phyloP scores from a whole-genome alignment of 1,140 invertebrate species.

The Coboldia fuscipes region DNA sequence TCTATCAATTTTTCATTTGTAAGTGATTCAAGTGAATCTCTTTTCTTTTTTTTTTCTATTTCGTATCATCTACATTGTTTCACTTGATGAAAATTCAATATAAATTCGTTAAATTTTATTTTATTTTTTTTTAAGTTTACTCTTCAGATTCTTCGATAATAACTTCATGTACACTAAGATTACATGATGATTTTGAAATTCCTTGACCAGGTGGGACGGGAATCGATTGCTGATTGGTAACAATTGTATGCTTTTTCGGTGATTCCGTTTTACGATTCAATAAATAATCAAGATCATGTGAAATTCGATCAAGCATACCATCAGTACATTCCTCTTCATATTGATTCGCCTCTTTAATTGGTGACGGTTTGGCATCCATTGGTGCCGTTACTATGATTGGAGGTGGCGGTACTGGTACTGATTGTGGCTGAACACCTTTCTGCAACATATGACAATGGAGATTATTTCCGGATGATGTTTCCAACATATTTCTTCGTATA shows the following conservation, averaged over 20 bases:
- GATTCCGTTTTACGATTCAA: slow-evolving; percentile 30
- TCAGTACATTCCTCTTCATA: slow-evolving; percentile 14
- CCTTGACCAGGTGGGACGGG: not conserved
- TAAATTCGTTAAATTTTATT: too few relatives aligned
- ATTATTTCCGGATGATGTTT: too few relatives aligned
- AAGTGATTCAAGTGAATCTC: too few relatives aligned
- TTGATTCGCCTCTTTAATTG: slow-evolving; percentile 7
- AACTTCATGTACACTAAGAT: not conserved
- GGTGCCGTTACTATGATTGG: not conserved
- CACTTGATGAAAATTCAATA: too few relatives aligned
- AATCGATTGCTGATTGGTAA: too few relatives aligned
- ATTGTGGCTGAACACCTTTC: not conserved
- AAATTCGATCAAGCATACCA: slow-evolving; percentile 47
- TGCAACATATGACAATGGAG: too few relatives aligned
- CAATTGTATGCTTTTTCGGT: slow-evolving; percentile 3
- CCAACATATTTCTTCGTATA: slow-evolving; percentile 11
- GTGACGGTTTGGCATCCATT: slow-evolving; percentile 6
- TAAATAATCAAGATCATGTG: slow-evolving; percentile 50
- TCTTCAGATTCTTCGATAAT: slow-evolving; percentile 1
- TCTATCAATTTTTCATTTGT: too few relatives aligned
- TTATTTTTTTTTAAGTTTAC: too few relatives aligned
- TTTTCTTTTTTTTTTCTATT: too few relatives aligned
- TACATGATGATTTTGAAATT: not conserved
- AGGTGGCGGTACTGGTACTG: not conserved
- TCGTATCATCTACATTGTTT: too few relatives aligned